Base-by-base conservation (phyloP, 1,140 invertebrate genomes). In the Eurytemora carolleeae region DNA sequence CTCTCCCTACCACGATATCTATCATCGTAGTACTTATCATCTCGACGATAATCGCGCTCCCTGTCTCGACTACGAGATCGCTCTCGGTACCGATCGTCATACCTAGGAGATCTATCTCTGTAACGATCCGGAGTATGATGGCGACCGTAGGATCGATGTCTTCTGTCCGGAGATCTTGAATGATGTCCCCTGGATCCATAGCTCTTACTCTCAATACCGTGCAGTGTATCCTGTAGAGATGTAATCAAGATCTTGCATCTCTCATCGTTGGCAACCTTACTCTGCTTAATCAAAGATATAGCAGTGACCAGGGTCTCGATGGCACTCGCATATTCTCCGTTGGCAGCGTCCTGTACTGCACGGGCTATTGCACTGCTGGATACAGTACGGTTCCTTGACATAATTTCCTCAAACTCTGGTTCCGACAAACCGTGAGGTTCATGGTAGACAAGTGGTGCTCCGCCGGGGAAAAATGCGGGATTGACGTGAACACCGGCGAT, bases 221-320 rank as follows among this genome's bases (percentile, higher is more conserved):
- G 84, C 24, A 98, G 74, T 19, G 95, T 98, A 70, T 98, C 95
- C 76, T 98, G 86, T 1, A 98, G 77, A 0, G 92, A 94, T 68
- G 86, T 93, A 59, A 98, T 94, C 15, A 98, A 74, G 66, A 98
- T 95, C 76, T 98, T 98, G 76, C 95, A 98, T 52, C 95, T 78
- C 71, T 98, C 95, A 75, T 98, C 95, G 69, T 87, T 84, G 0
- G 94, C 87, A 61, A 95, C 89, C 76, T 97, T 96, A 19, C 93
- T 97, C 75, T 98, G 92, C 74, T 96, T 97, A 63, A 99, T 98
- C 19, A 99, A 75, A 2, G 92, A 96, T 66, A 98, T 98, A 1
- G 95, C 95, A 1, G 95, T 99, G 2, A 96, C 90, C 63, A 99
- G 74, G 2, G 95, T 98, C 74, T 98, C 94, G 68, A 98, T 96